Percentiles rank a stretch among this genome's conserved stretches.
Evolutionary conservation across 2,113 vertebrate genomes (phyloP).

Genomic region (Epinephelus cyanopodus): DNA sequence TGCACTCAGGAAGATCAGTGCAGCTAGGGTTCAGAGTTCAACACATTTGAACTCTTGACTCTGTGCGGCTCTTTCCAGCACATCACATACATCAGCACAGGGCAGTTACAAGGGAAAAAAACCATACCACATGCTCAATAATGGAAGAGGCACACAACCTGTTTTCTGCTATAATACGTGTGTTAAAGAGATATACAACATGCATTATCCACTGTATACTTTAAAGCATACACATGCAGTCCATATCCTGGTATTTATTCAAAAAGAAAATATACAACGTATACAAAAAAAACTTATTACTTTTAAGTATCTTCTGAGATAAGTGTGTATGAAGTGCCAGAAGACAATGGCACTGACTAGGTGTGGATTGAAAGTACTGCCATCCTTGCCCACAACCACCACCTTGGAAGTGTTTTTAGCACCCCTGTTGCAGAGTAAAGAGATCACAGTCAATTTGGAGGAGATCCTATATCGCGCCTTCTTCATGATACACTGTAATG

Average conservation of each 20-base stretch:
- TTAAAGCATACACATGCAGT: neutral
- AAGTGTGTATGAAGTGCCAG: neutral
- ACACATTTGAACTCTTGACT: conserved; percentile 2
- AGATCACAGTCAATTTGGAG: conserved; percentile 71
- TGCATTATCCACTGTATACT: neutral
- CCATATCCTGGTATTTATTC: neutral
- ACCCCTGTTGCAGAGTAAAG: conserved; percentile 44
- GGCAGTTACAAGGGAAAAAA: neutral
- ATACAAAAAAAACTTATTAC: too few species aligned
- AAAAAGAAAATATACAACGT: neutral
- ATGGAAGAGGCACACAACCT: neutral
- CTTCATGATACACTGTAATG: conserved; percentile 72
- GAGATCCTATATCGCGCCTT: conserved; percentile 74
- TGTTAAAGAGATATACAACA: neutral
- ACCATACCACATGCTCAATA: conserved; percentile 2
- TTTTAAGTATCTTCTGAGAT: neutral
- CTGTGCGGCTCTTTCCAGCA: neutral
- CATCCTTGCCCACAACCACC: conserved; percentile 35
- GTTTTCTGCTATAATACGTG: neutral
- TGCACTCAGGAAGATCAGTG: neutral
- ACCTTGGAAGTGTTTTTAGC: conserved; percentile 60
- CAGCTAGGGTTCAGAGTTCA: conserved; percentile 16
- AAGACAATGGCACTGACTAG: neutral
- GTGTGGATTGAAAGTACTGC: neutral
- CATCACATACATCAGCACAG: neutral